Evolutionary conservation across 2,113 vertebrate genomes (phyloP).

Genomic region (Burhinus bistriatus): DNA sequence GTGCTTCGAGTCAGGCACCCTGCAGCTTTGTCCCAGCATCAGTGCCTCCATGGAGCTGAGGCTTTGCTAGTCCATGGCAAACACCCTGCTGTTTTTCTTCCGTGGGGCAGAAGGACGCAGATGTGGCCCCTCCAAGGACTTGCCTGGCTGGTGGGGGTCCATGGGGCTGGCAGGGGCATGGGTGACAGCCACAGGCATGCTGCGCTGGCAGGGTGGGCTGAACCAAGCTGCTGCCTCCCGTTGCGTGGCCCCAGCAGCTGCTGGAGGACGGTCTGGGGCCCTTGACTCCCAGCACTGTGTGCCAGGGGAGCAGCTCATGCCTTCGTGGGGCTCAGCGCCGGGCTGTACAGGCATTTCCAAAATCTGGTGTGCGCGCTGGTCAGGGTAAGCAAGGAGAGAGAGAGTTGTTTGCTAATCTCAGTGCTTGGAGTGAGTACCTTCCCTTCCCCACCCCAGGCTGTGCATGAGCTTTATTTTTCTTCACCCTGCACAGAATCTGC

Average conservation of each 20-base stretch:
- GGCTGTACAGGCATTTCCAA: neutral
- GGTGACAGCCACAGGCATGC: fast-evolving
- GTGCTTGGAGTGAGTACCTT: neutral
- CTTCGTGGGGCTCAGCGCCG: fast-evolving
- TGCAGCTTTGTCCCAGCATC: neutral
- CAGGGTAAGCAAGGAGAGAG: neutral
- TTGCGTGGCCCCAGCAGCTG: neutral
- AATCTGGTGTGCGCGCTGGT: fast-evolving
- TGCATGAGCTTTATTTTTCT: neutral
- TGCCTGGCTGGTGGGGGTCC: neutral
- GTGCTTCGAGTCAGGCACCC: neutral
- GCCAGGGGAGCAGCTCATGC: neutral
- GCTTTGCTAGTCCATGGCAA: neutral
- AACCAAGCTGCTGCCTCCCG: neutral
- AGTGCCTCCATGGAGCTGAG: neutral
- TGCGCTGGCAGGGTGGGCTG: fast-evolving
- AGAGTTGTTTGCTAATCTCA: neutral
- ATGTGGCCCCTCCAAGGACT: neutral
- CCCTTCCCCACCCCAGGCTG: neutral
- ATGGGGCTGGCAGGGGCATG: neutral
- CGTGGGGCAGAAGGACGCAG: neutral
- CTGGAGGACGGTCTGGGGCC: neutral
- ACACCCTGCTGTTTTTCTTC: neutral
- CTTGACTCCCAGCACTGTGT: neutral
- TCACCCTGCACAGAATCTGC: neutral